Base-by-base conservation (phyloP, 2,113 vertebrate species). In the Barbus barbus region DNA sequence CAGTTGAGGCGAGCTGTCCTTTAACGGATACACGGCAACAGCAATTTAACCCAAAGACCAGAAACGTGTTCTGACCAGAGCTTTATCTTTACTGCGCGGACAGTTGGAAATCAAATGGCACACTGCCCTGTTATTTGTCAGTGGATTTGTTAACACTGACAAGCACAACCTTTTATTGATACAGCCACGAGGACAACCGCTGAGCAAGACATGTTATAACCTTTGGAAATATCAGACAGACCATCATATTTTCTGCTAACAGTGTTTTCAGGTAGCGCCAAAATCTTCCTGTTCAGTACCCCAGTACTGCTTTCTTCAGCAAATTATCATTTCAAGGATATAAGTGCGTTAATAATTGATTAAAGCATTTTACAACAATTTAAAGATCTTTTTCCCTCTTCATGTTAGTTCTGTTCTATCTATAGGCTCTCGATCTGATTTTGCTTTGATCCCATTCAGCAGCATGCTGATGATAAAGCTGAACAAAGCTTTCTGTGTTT, bases 221-320 rank as follows among this genome's bases (percentile, higher is more conserved):
- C 94, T 94, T 95, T 95, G 90, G 90, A 94, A 95, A 95, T 93
- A 94, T 93, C 93, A 94, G 31, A 61, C 58, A 2, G 72, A 48
- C 77, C 63, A 36, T 86, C 84, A 81, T 60, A 51, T 82, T 73
- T 81, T 56, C 33, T 2, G 24, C 63, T 78, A 73, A 53, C 51
- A 46, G 28, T 1, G 2, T 65, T 83, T 58, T 44, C 46, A 2
- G 28, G 26, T 28, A 31, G 8, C 0, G 9, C 65, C 20, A 16
- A 26, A 63, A 41, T 38, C 61, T 61, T 75, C 24, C 7, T 24
- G 5, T 8, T n/a, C 9, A 38, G n/a, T 13, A 38, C 67, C 36
- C 69, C 11, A 33, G 22, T 46, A 28, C 46, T 51, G 6, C 12
- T 76, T 20, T 60, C 53, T 46, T 53, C 46, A 58, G 44, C 79